Base-by-base conservation (phyloP, 92 coral and sea anemone species). In the Epizoanthus rinbou region DNA sequence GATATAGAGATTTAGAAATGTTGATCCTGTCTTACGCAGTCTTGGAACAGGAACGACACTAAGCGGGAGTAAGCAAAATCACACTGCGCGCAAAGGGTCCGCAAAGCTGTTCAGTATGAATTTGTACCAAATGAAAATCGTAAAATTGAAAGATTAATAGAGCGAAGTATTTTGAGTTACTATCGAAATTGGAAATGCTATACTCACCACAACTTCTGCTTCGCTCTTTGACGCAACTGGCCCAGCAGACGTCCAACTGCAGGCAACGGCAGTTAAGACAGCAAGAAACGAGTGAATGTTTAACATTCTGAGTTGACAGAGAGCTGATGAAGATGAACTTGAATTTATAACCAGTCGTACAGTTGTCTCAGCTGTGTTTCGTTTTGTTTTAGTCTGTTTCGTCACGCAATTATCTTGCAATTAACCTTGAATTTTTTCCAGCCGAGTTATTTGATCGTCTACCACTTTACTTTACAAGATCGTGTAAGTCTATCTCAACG, bases 171-270 rank as follows among this genome's bases (percentile, higher is more conserved):
- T 41, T 78, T 39, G 31, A 28, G 22, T 78, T 78, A 78, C 70
- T 22, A 16, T 39, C 18, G 5, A 71, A 8, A 71, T 18, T 59
- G 6, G 17, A 78, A 78, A 78, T 10, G 45, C 37, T 15, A 1
- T 60, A 78, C 82, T 78, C 33, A 78, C 82, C 82, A 78, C 82
- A 62, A 59, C 37, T 37, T 21, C 16, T 14, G 71, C 82, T 39
- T 78, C 82, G 72, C 19, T 39, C 47, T 78, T 78, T 78, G 82
- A 43, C 82, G 70, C 24, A 78, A 78, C 72, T 63, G 82, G 82
- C 62, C 82, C 72, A 14, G 82, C 71, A 41, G 57, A 39, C 16
- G 66, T 41, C 19, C 41, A 62, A 15, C 21, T 60, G 57, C 54
- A 17, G 43, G 41, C 39, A 6, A 22, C 70, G 23, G 28, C 57